Base-by-base conservation (phyloP, 2,797 vertebrate genomes). In the Podargus strigoides region DNA sequence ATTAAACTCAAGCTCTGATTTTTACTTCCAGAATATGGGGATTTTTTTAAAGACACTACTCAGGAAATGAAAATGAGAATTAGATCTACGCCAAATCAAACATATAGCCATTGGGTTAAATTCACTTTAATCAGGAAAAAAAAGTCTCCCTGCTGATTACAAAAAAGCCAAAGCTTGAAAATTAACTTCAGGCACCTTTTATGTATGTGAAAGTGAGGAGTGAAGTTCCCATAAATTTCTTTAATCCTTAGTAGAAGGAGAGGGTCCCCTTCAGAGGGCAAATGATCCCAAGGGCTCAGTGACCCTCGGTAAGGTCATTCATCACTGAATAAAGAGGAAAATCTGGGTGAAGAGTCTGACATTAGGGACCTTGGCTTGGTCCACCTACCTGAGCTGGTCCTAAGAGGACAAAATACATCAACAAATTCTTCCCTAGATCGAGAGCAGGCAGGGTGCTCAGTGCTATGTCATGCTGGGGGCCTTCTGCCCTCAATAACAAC, bases 381-480 rank as follows among this genome's bases (percentile, higher is more conserved):
- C 20, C 32, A 47, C 16, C 30, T 39, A 64, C 58, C 24, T 24
- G 16, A 60, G 30, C 18, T 52, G 30, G 4, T 49, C 24, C 67
- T 23, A 46, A 37, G 5, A 73, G 13, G 13, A 64, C n/a, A 68
- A 84, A 19, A 18, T 0, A 0, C 36, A 62, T 28, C 26, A 63
- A 60, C 2, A n/a, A 76, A 73, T 27, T 27, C 11, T 37, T 12
- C 30, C 9, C 18, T 12, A 60, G 0, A 47, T 0, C 0, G 0
- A 68, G 20, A 53, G 10, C 28, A 62, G 23, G 28, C 20, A 75
- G 46, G 62, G 78, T 76, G 41, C 73, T 70, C 41, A 19, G 6
- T 12, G 30, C 52, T 82, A 2, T 6, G 12, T 12, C 13, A 6
- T 15, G 22, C 4, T 37, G 47, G 30, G 24, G 19, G 12, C 17